A percentile compares a stretch with the other conserved stretches of the same genome.
phyloP scores from a whole-genome alignment of 2,113 vertebrate genomes.

The Cnemophilus loriae region DNA sequence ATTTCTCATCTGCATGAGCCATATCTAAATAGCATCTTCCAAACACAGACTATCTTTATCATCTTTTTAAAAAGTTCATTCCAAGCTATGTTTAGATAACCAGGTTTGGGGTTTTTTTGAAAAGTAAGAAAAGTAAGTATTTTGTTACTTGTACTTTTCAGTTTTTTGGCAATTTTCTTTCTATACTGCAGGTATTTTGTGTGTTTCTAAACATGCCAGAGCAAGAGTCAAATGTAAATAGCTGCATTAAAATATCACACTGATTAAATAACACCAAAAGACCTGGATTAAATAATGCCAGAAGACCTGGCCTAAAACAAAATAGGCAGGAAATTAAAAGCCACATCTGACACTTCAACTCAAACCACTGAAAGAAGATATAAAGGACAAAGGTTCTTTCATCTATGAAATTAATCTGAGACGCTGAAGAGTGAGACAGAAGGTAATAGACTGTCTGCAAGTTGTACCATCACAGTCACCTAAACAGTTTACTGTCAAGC shows the following conservation, averaged over 20 bases:
- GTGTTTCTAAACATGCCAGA: not conserved
- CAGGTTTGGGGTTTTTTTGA: not conserved
- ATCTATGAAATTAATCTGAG: not conserved
- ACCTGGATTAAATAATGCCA: not conserved
- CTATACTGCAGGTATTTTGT: not conserved
- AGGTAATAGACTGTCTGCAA: not conserved
- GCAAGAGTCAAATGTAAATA: not conserved
- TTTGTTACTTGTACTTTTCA: not conserved
- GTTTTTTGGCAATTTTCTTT: not conserved
- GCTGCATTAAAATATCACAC: not conserved
- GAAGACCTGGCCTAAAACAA: not conserved
- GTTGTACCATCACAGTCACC: not conserved
- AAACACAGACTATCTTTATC: not conserved
- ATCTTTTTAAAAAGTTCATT: not conserved
- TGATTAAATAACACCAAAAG: not conserved
- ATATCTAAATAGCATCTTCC: not conserved
- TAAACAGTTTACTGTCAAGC: not conserved
- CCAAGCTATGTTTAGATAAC: not conserved
- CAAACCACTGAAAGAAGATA: not conserved
- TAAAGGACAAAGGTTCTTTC: not conserved
- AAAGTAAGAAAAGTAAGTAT: not conserved
- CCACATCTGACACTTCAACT: not conserved
- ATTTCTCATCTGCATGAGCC: not conserved
- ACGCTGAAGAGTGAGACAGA: not conserved
- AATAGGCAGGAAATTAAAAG: constrained; percentile 7